Conservation (phyloP, 2,797 vertebrate species). For the Threskiornis aethiopicus region DNA sequence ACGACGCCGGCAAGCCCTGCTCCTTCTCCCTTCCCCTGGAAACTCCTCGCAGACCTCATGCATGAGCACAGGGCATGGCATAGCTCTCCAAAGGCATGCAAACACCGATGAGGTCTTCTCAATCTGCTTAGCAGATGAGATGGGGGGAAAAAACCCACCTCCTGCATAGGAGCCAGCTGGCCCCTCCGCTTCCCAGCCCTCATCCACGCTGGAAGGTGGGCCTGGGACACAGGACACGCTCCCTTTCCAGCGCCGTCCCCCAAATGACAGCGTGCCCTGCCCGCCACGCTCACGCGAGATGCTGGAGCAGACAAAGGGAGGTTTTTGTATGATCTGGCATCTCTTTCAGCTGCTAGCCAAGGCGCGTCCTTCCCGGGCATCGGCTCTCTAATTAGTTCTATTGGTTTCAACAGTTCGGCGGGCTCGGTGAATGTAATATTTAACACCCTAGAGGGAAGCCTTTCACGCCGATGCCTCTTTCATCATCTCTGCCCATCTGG, state of each 20-base stretch:
- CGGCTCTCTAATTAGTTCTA: slow-evolving; percentile 63
- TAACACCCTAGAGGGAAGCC: slow-evolving; percentile 67
- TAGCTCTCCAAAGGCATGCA: background rate
- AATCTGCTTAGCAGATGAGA: background rate
- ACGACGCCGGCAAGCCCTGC: rapidly evolving
- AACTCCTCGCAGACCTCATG: background rate
- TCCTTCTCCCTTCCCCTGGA: background rate
- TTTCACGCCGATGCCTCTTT: slow-evolving; percentile 67
- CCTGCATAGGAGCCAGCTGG: background rate
- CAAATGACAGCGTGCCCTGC: rapidly evolving
- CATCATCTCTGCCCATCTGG: slow-evolving; percentile 74
- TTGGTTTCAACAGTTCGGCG: slow-evolving; percentile 57
- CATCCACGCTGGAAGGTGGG: rapidly evolving
- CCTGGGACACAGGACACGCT: rapidly evolving
- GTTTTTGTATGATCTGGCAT: slow-evolving; percentile 4
- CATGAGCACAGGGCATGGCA: rapidly evolving
- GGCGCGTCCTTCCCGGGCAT: slow-evolving; percentile 1
- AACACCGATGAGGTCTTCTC: background rate
- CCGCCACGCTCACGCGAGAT: rapidly evolving
- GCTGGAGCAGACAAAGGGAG: background rate
- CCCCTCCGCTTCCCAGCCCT: background rate
- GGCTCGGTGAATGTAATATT: slow-evolving; percentile 67
- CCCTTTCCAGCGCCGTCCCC: rapidly evolving
- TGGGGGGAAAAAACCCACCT: rapidly evolving
- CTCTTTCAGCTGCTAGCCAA: slow-evolving; percentile 7